A percentile compares a stretch with the other conserved stretches of the same genome.
These are phyloP conservation scores for Collichthys lucidus DNA, from an alignment of 2,113 vertebrate species.

Conservation along the genomic window DNA sequence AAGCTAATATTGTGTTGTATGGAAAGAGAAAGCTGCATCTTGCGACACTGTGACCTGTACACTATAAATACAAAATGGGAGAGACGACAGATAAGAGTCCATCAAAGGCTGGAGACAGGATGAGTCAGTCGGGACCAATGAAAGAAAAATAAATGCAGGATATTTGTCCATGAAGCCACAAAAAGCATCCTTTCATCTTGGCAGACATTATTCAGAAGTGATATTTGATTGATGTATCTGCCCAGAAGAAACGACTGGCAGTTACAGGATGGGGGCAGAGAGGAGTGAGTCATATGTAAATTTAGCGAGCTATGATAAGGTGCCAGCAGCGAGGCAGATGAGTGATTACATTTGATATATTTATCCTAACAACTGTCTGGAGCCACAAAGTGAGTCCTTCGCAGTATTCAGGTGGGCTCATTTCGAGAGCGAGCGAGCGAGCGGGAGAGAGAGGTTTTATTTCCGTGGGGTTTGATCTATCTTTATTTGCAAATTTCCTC, in stretches of 20 bases:
- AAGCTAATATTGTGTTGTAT: too few species aligned
- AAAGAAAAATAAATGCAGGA: slow-evolving; percentile 49
- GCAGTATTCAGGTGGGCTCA: slow-evolving; percentile 41
- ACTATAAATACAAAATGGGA: not conserved
- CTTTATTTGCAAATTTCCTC: slow-evolving; percentile 8
- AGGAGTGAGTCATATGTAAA: slow-evolving; percentile 72
- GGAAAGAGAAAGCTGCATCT: not conserved
- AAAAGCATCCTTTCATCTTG: slow-evolving; percentile 53
- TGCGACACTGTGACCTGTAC: too few species aligned
- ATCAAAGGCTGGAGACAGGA: slow-evolving; percentile 12
- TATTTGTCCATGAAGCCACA: slow-evolving; percentile 48
- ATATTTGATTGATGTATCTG: slow-evolving; percentile 65
- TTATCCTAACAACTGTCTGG: slow-evolving; percentile 58
- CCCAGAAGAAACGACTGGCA: slow-evolving; percentile 29
- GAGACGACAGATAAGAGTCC: not conserved
- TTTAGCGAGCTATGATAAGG: slow-evolving; percentile 56
- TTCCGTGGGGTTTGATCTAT: slow-evolving; percentile 28
- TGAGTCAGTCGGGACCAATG: slow-evolving; percentile 35
- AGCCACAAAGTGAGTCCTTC: slow-evolving; percentile 57
- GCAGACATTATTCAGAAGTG: slow-evolving; percentile 54
- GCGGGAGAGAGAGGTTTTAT: not conserved
- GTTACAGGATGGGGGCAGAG: slow-evolving; percentile 38
- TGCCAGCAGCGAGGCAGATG: slow-evolving; percentile 53
- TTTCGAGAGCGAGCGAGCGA: not conserved
- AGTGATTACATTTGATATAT: slow-evolving; percentile 66